Conservation (phyloP, 1,140 invertebrate species). For the Muscidifurax raptorellus region DNA sequence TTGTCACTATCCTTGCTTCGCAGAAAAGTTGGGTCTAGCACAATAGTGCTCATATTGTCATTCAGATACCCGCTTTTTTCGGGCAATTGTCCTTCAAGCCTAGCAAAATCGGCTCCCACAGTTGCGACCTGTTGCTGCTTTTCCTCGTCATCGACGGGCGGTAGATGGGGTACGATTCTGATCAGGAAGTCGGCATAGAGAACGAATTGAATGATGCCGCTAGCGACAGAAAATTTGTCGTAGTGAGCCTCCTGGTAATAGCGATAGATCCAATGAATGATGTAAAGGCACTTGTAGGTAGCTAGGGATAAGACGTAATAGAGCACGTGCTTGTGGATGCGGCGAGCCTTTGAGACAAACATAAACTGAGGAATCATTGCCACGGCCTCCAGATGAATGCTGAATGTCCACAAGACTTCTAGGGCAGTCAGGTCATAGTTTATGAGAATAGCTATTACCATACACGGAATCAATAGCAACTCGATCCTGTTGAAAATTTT, state of each 20-base stretch:
- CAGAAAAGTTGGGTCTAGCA: conserved; percentile 9
- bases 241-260: conserved; percentile 95
- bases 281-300: conserved; percentile 95
- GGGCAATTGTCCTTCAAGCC: background rate
- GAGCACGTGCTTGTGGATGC: conserved; percentile 99
- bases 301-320: conserved; percentile 99
- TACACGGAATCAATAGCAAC: conserved; percentile 92
- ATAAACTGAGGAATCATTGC: conserved; percentile 99
- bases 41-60: background rate
- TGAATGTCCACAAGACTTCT: conserved; percentile 99
- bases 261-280: conserved; percentile 99
- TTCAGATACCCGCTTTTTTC: conserved; percentile 7
- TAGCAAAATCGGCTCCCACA: background rate
- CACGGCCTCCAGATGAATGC: conserved; percentile 99
- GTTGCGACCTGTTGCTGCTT: background rate
- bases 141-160: background rate
- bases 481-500: conserved; percentile 82
- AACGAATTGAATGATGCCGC: conserved; percentile 97
- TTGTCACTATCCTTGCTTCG: background rate
- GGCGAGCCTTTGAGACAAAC: conserved; percentile 98
- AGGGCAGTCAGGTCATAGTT: conserved; percentile 96
- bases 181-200: conserved; percentile 99
- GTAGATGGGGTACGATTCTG: background rate
- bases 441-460: conserved; percentile 91
- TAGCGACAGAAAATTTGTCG: conserved; percentile 96